Evolutionary conservation across 2,797 vertebrate genomes (phyloP).

Genomic region (Crossoptilon crossoptilon): DNA sequence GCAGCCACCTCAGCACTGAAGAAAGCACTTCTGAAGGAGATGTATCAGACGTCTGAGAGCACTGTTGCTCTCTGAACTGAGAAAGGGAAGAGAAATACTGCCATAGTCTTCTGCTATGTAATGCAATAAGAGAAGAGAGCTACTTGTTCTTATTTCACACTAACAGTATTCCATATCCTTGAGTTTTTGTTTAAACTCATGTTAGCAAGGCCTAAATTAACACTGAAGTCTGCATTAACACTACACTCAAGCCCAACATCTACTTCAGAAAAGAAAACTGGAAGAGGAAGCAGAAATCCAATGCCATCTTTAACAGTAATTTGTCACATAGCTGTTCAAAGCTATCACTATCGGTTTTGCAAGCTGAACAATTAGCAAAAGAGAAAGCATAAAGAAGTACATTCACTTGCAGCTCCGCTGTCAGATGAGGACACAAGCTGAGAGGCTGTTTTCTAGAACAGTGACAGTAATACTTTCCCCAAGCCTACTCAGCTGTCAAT

Average conservation of each 20-base stretch:
- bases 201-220: neutral
- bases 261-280: neutral
- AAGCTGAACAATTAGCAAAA: conserved; percentile 65
- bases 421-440: conserved; percentile 39
- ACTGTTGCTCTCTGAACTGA: neutral
- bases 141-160: neutral
- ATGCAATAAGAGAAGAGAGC: neutral
- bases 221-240: neutral
- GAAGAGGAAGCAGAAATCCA: neutral
- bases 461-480: conserved; percentile 67
- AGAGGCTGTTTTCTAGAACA: conserved; percentile 66
- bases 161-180: neutral
- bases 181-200: neutral
- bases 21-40: neutral
- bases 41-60: neutral
- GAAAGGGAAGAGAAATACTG: neutral
- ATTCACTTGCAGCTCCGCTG: conserved; percentile 53
- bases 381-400: conserved; percentile 52
- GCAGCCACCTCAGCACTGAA: neutral
- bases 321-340: conserved; percentile 50
- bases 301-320: neutral
- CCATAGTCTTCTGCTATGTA: neutral
- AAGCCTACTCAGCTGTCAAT: conserved; percentile 74
- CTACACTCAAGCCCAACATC: neutral
- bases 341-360: conserved; percentile 51